Evolutionary conservation across 1,140 invertebrate species (phyloP).

Genomic region (Brachionus paranguensis): DNA sequence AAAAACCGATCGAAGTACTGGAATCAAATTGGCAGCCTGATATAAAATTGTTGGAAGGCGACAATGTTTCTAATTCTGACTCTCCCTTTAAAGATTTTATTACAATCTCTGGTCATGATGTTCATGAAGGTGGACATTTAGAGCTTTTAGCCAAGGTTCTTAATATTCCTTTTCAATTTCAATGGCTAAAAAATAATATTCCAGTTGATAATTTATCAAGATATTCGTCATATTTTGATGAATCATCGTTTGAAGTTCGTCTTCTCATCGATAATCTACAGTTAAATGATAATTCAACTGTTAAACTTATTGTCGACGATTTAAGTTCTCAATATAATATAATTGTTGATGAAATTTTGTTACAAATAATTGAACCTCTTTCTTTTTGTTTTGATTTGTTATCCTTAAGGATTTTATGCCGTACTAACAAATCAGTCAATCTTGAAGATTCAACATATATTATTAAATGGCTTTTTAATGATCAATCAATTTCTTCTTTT

Average conservation of each 20-base stretch:
- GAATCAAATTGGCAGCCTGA: conserved; percentile 28
- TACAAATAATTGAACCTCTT: neutral
- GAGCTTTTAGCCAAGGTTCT: neutral
- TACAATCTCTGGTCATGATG: neutral
- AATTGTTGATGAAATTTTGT: neutral
- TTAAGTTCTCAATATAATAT: neutral
- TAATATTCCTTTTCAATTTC: neutral
- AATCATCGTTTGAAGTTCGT: neutral
- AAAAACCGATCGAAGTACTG: neutral
- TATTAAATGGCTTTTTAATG: neutral
- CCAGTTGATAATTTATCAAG: neutral
- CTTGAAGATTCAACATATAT: neutral
- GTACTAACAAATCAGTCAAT: conserved; percentile 13
- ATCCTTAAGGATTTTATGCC: neutral
- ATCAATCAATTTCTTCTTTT: neutral
- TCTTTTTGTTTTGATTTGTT: neutral
- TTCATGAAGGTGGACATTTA: neutral
- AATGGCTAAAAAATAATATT: neutral
- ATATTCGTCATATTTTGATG: neutral
- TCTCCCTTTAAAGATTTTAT: too few species aligned
- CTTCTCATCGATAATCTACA: neutral
- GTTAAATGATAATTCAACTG: neutral
- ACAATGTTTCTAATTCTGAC: too few species aligned
- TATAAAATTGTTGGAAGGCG: neutral
- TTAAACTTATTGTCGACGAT: neutral